Evolutionary conservation across 1,140 invertebrate species (phyloP).

Genomic region (Leptopilina clavipes): DNA sequence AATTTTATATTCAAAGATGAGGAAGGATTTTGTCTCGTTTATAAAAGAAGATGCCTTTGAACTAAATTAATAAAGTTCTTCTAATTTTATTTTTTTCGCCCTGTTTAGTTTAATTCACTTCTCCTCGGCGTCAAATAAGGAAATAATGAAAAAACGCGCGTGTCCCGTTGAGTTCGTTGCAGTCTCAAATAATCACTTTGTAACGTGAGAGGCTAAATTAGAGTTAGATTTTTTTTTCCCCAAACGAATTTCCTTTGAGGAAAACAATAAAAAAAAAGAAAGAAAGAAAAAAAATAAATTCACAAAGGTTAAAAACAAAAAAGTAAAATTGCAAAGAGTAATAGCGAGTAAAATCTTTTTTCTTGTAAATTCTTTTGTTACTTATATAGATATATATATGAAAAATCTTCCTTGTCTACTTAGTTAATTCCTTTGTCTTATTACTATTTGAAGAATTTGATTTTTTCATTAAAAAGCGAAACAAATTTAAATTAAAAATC

Average conservation of each 20-base stretch:
- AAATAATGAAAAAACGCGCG: slow-evolving; percentile 14
- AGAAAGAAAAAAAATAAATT: neutral
- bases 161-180: slow-evolving; percentile 1
- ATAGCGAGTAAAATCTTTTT: neutral
- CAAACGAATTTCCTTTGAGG: slow-evolving; percentile 24
- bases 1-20: neutral
- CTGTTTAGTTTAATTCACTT: neutral
- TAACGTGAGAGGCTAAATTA: slow-evolving; percentile 23
- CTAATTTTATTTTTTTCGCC: slow-evolving; percentile 18
- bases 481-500: no score
- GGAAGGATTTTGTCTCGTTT: neutral
- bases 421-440: neutral
- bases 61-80: neutral
- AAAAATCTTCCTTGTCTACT: neutral
- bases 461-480: no score
- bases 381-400: neutral
- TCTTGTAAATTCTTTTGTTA: neutral
- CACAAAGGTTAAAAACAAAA: slow-evolving; percentile 26
- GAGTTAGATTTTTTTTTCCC: slow-evolving; percentile 21
- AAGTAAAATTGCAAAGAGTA: slow-evolving; percentile 11
- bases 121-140: neutral
- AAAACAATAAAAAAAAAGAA: neutral
- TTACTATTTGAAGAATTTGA: neutral
- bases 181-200: slow-evolving; percentile 31
- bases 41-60: neutral